These are phyloP conservation scores for Erinaceus europaeus DNA, from an alignment of 2,113 vertebrate species.

Conservation along the genomic window DNA sequence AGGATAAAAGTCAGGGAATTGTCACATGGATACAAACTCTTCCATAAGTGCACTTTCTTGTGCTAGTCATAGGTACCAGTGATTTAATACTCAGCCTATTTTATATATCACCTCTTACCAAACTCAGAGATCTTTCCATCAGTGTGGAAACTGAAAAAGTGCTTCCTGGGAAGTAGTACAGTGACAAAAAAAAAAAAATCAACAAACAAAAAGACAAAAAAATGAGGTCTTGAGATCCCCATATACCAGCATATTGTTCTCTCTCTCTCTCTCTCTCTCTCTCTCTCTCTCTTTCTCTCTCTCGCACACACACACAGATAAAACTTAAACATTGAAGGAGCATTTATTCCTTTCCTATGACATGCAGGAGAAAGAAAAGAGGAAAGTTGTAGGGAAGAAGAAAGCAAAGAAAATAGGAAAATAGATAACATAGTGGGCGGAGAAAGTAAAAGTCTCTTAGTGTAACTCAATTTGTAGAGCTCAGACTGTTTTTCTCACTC, in stretches of 20 bases:
- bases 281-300: no score
- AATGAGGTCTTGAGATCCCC: no score
- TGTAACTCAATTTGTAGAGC: neutral
- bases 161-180: no score
- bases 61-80: neutral
- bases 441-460: neutral
- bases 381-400: conserved; percentile 55
- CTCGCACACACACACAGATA: no score
- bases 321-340: conserved; percentile 38
- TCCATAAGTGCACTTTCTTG: conserved; percentile 20
- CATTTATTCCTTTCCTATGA: neutral
- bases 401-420: neutral
- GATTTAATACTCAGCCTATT: conserved; percentile 66
- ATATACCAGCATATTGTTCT: no score
- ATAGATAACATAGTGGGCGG: neutral
- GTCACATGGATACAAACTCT: conserved; percentile 22
- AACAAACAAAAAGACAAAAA: no score
- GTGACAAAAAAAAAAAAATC: no score
- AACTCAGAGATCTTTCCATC: conserved; percentile 60
- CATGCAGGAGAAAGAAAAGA: neutral
- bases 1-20: conserved; percentile 28
- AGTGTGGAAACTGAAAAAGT: no score
- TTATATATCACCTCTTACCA: conserved; percentile 73
- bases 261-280: no score
- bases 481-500: conserved; percentile 51